A percentile compares a stretch with the other conserved stretches of the same genome.
phyloP scores from a whole-genome alignment of 2,888 invertebrate species.

The Merodon equestris region DNA sequence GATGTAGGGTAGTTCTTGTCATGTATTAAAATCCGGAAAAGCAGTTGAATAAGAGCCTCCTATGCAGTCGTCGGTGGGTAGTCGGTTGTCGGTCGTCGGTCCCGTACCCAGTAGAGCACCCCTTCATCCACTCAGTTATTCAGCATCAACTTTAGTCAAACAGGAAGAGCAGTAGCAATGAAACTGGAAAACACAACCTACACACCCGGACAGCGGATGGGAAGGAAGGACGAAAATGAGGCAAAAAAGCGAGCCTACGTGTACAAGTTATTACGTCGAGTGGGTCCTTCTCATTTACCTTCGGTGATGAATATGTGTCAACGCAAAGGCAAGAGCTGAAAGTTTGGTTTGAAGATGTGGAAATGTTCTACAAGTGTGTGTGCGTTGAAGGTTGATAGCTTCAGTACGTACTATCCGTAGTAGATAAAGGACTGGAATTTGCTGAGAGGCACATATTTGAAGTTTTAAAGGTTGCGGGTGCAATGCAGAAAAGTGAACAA shows the following conservation, averaged over 20 bases:
- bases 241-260: constrained; percentile 40
- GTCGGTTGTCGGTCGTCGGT: no score
- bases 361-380: constrained; percentile 33
- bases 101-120: not conserved
- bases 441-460: constrained; percentile 61
- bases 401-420: not conserved
- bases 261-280: constrained; percentile 60
- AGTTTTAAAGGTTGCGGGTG: constrained; percentile 56
- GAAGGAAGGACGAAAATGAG: no score
- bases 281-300: constrained; percentile 63
- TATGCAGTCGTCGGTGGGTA: constrained; percentile 7
- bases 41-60: constrained; percentile 51
- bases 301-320: constrained; percentile 64
- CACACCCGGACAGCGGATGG: no score
- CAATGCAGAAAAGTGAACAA: constrained; percentile 65
- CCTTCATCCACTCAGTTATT: constrained; percentile 27
- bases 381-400: constrained; percentile 6
- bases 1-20: constrained; percentile 50
- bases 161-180: constrained; percentile 1
- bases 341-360: constrained; percentile 8
- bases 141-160: constrained; percentile 32
- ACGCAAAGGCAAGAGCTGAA: constrained; percentile 2
- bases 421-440: constrained; percentile 51
- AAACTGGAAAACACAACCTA: no score
- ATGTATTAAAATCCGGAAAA: constrained; percentile 66